Base-by-base conservation (phyloP, 2,797 vertebrate species). In the Miichthys miiuy region DNA sequence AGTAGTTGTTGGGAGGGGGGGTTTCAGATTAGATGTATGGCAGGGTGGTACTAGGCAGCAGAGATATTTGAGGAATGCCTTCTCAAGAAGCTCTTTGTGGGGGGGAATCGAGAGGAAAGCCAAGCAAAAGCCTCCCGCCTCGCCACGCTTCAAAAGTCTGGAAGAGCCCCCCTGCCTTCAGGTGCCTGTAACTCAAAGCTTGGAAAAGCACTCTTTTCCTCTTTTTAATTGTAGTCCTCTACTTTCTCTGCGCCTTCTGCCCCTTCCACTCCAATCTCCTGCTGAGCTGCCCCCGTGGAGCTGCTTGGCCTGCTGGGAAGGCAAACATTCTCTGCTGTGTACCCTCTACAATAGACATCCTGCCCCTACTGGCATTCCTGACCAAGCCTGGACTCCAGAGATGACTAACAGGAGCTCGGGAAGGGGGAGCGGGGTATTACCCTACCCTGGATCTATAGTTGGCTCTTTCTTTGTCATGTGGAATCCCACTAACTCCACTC, bases 61-160 rank as follows among this genome's bases (percentile, higher is more conserved):
- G 52, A 91, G 89, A 86, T 89, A 92, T 95, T 91, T 74, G 64
- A 89, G 75, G 92, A 96, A 95, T 94, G 90, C 84, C 63, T 78
- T 78, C 80, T 90, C 46, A 83, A 90, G 85, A 78, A 68, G 79
- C 62, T 82, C 86, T 88, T 91, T 93, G 90, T 91, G 83, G 41
- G 71, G 47, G 68, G 68, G 75, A 9, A 78, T 48, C 0, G 54
- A 68, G 46, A 23, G 52, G 65, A 83, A 83, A 87, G 85, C 80
- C 80, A 77, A 77, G 80, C n/a, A 11, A 87, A 84, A 64, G 80
- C 79, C 80, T 86, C 82, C 75, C 13, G 55, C 64, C 80, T 81
- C 34, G 57, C 72, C 61, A 75, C 25, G 73, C 74, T 86, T 90
- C 86, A 87, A 67, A 88, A 85, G 83, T 87, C 88, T 50, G 65